Conservation (phyloP, 2,113 vertebrate genomes). For the Vulpes lagopus region DNA sequence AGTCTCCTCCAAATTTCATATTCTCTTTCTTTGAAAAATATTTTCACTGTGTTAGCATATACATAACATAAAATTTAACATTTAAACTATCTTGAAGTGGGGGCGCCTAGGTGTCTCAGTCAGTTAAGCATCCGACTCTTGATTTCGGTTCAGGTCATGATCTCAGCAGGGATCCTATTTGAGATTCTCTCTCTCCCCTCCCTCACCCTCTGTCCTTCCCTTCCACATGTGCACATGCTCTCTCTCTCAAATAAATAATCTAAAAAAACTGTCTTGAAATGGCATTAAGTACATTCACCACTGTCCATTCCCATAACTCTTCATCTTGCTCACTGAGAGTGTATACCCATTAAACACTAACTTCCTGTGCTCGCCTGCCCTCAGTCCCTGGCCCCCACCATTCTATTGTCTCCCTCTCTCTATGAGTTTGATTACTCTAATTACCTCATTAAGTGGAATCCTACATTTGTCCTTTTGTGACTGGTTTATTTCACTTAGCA, state of each 20-base stretch:
- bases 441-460: not conserved
- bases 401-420: not conserved
- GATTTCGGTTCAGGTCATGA: not conserved
- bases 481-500: not conserved
- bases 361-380: not conserved
- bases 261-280: not conserved
- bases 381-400: not conserved
- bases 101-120: not conserved
- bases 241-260: not conserved
- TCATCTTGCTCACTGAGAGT: not conserved
- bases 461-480: not conserved
- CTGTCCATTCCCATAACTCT: not conserved
- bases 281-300: not conserved
- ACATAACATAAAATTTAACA: not conserved
- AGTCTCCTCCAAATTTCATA: not conserved
- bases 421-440: not conserved
- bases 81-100: not conserved
- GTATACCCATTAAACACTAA: not conserved
- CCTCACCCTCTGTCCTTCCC: not conserved
- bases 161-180: not conserved
- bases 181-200: not conserved
- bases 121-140: not conserved
- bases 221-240: not conserved
- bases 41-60: not conserved
- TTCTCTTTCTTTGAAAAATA: not conserved